Evolutionary conservation across 1,140 invertebrate genomes (phyloP).

Genomic region (Scaptomyza hsui): DNA sequence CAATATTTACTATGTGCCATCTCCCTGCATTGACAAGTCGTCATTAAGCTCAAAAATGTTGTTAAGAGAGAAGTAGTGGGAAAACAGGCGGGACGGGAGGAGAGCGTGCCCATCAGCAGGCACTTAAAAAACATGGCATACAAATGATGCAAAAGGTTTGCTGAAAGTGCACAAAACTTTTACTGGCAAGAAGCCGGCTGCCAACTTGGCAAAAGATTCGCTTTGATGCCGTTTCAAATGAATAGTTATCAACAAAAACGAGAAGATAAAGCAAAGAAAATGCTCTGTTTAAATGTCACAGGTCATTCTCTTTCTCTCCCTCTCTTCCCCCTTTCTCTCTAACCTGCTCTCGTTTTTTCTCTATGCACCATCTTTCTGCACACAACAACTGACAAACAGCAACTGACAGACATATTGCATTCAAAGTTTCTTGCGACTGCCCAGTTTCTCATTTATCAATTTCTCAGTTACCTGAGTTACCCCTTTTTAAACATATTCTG

Average conservation of each 20-base stretch:
- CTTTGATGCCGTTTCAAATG: conserved; percentile 39
- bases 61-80: not conserved
- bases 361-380: not conserved
- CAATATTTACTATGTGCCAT: not conserved
- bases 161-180: conserved; percentile 18
- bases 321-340: not conserved
- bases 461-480: conserved; percentile 31
- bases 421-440: conserved; percentile 12
- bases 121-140: conserved; percentile 51
- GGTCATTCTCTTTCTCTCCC: conserved; percentile 8
- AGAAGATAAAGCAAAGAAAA: conserved; percentile 25
- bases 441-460: conserved; percentile 14
- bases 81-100: not conserved
- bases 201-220: conserved; percentile 27
- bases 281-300: conserved; percentile 40
- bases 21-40: conserved; percentile 1
- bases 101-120: conserved; percentile 47
- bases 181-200: conserved; percentile 16
- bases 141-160: conserved; percentile 47
- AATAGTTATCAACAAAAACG: conserved; percentile 25
- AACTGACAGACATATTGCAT: conserved; percentile 16
- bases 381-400: not conserved
- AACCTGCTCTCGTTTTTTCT: not conserved
- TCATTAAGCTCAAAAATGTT: conserved; percentile 4
- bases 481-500: conserved; percentile 58